These are phyloP conservation scores for Hemistola chrysoprasaria DNA, from an alignment of 2,888 invertebrate species.

Conservation along the genomic window DNA sequence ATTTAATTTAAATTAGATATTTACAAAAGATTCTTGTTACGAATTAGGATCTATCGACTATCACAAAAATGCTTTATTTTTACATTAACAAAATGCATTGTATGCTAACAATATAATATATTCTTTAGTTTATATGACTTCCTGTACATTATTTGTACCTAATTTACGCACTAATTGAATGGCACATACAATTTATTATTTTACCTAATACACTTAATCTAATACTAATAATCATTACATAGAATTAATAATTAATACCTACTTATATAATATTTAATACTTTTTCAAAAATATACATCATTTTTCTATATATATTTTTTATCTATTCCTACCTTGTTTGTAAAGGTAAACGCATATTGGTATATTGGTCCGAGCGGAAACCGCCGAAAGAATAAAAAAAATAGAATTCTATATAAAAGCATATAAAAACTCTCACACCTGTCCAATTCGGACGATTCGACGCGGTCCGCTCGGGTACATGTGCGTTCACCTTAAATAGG, in stretches of 20 bases:
- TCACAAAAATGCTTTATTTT: slow-evolving; percentile 39
- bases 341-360: no score
- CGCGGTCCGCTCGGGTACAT: no score
- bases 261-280: slow-evolving; percentile 36
- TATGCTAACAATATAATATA: slow-evolving; percentile 30
- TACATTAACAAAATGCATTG: slow-evolving; percentile 45
- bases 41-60: slow-evolving; percentile 31
- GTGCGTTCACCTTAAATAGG: no score
- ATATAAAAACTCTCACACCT: no score
- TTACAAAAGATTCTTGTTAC: slow-evolving; percentile 35
- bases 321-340: not conserved
- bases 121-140: not conserved
- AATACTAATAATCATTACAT: slow-evolving; percentile 1
- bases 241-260: not conserved
- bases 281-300: slow-evolving; percentile 39
- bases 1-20: slow-evolving; percentile 32
- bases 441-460: no score
- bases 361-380: no score
- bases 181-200: slow-evolving; percentile 8
- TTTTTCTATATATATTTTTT: slow-evolving; percentile 2
- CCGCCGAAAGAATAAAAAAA: no score
- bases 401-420: no score
- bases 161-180: slow-evolving; percentile 3
- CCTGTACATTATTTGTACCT: no score
- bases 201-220: no score